Evolutionary conservation across 2,888 invertebrate species (phyloP).

Genomic region (Thecophora atra): DNA sequence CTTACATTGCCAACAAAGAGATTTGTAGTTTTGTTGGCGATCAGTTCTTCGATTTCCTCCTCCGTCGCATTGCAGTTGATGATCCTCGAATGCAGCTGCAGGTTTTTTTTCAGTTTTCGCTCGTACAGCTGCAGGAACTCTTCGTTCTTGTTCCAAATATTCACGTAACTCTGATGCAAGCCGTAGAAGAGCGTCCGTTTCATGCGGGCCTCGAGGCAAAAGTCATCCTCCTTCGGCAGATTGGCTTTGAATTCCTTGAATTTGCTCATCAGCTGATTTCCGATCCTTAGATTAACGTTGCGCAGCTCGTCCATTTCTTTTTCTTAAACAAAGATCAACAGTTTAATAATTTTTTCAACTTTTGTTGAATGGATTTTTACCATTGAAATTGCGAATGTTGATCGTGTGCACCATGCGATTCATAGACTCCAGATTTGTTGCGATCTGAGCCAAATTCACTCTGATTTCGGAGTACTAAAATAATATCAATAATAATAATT

Average conservation of each 20-base stretch:
- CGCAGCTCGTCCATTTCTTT: slow-evolving; percentile 64
- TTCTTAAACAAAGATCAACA: slow-evolving; percentile 47
- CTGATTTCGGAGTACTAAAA: slow-evolving; percentile 63
- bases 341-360: background rate
- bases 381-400: slow-evolving; percentile 61
- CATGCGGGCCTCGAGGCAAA: slow-evolving; percentile 63
- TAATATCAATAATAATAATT: no score
- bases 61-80: slow-evolving; percentile 64
- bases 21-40: slow-evolving; percentile 64
- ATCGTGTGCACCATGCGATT: slow-evolving; percentile 62
- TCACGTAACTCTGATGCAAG: slow-evolving; percentile 62
- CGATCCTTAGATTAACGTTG: slow-evolving; percentile 61
- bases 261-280: slow-evolving; percentile 60
- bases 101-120: slow-evolving; percentile 62
- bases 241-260: slow-evolving; percentile 62
- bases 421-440: slow-evolving; percentile 62
- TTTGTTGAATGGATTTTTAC: slow-evolving; percentile 46
- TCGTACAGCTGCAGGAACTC: slow-evolving; percentile 62
- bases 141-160: slow-evolving; percentile 64
- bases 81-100: slow-evolving; percentile 64
- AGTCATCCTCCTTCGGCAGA: slow-evolving; percentile 61
- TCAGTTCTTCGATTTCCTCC: slow-evolving; percentile 64
- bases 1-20: slow-evolving; percentile 66
- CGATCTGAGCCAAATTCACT: slow-evolving; percentile 57
- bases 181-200: slow-evolving; percentile 64